These are phyloP conservation scores for Phyllotreta striolata DNA, from an alignment of 2,888 invertebrate genomes.

Conservation along the genomic window DNA sequence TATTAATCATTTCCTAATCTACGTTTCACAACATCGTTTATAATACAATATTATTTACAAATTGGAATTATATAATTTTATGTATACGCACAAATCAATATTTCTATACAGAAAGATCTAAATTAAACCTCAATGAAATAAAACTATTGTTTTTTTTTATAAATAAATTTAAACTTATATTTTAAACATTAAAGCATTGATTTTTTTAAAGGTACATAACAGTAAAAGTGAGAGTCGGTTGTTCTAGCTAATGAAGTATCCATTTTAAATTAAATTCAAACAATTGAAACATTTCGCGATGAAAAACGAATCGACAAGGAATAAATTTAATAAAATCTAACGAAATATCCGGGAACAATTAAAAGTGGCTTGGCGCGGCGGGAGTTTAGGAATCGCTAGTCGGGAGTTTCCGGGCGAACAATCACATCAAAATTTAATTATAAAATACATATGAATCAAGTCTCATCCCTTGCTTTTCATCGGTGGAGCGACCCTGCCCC, in stretches of 20 bases:
- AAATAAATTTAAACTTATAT: conserved; percentile 6
- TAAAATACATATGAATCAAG: conserved; percentile 61
- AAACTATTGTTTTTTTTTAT: not conserved
- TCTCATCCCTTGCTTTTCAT: conserved; percentile 55
- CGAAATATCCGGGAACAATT: conserved; percentile 32
- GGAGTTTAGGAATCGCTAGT: conserved; percentile 26
- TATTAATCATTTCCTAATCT: conserved; percentile 28
- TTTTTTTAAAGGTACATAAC: conserved; percentile 7
- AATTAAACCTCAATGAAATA: not conserved
- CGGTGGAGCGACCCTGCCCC: conserved; percentile 46
- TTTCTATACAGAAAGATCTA: not conserved
- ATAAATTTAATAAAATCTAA: conserved; percentile 28
- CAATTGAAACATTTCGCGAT: not conserved
- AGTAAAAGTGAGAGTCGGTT: not conserved
- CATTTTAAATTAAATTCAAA: not conserved
- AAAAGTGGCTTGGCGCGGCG: conserved; percentile 33
- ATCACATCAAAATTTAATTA: conserved; percentile 63
- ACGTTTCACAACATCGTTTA: conserved; percentile 34
- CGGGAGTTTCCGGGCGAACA: conserved; percentile 58
- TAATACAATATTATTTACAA: conserved; percentile 41
- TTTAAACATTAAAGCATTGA: conserved; percentile 18
- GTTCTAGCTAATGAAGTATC: not conserved
- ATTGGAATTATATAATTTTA: not conserved
- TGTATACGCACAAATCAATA: conserved; percentile 9
- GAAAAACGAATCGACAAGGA: conserved; percentile 18